Base-by-base conservation (phyloP, 2,888 invertebrate species). In the Neoascia interrupta region DNA sequence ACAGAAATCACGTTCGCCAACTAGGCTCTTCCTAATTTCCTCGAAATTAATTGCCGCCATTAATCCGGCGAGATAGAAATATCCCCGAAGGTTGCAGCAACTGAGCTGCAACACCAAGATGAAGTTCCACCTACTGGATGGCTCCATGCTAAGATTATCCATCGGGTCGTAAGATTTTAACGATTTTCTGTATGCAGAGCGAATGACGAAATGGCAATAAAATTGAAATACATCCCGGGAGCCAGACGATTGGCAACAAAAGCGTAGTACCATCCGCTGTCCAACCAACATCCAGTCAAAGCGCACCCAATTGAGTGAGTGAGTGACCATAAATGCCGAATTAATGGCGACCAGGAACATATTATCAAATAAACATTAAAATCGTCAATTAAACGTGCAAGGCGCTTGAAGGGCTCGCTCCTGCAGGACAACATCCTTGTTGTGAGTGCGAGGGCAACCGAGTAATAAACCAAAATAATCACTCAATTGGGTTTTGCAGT, bases 281-380 rank as follows among this genome's bases (percentile, higher is more conserved):
- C 23, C n/a, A n/a, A n/a, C n/a, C n/a, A n/a, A n/a, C n/a, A n/a
- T n/a, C n/a, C n/a, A n/a, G n/a, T n/a, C n/a, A n/a, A n/a, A n/a
- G 37, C 63, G 54, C 45, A 26, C 66, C 49, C 60, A 70, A 70
- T 70, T 76, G 69, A 76, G 56, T 63, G 70, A 75, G 18, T 39
- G 45, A 63, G 10, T 8, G 23, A 11, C 45, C 74, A 63, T 74
- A 63, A 74, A 74, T 56, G 66, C 39, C 56, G 53, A 18, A 64
- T 74, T 80, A 74, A 80, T 80, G 74, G 80, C 74, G 80, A 74
- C 74, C 69, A 53, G 41, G 53, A 80, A 80, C 80, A 63, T 80
- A 80, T 80, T 80, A 80, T 63, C 61, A 80, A 80, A 74, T 74
- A 56, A 69, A 61, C 79, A 80, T 80, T 63, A 80, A 73, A 61